These are phyloP conservation scores for Cherax destructor DNA, from an alignment of 1,140 invertebrate genomes.

Conservation along the genomic window DNA sequence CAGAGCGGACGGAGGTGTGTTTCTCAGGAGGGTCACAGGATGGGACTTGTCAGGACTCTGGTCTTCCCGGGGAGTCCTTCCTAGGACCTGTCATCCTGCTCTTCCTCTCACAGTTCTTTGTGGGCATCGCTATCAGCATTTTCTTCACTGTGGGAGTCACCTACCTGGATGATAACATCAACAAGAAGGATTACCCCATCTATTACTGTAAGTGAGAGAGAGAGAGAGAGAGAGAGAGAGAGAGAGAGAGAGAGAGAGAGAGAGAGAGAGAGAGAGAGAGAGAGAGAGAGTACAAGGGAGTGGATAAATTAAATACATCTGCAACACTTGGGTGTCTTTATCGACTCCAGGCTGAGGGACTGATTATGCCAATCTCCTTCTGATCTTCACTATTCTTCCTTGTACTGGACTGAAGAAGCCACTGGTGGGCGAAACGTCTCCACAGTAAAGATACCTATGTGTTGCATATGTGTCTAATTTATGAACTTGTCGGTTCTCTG, in stretches of 20 bases:
- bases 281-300: not conserved
- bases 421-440: no score
- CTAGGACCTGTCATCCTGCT: slow-evolving; percentile 78
- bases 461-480: no score
- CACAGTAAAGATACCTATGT: no score
- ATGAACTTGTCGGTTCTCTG: no score
- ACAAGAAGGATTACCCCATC: slow-evolving; percentile 83
- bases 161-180: slow-evolving; percentile 84
- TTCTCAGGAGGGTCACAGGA: not conserved
- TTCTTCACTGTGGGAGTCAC: slow-evolving; percentile 83
- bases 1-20: slow-evolving; percentile 32
- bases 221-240: not conserved
- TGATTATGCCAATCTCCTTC: no score
- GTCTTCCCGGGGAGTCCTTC: not conserved
- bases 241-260: not conserved
- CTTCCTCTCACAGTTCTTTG: slow-evolving; percentile 82
- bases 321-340: no score
- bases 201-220: slow-evolving; percentile 47
- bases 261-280: not conserved
- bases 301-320: no score
- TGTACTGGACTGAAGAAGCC: no score
- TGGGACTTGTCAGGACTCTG: not conserved
- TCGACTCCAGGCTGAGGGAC: no score
- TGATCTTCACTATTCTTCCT: no score
- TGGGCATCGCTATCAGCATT: slow-evolving; percentile 81